Base-by-base conservation (phyloP, 1,140 invertebrate genomes). In the Diachasmimorpha longicaudata region DNA sequence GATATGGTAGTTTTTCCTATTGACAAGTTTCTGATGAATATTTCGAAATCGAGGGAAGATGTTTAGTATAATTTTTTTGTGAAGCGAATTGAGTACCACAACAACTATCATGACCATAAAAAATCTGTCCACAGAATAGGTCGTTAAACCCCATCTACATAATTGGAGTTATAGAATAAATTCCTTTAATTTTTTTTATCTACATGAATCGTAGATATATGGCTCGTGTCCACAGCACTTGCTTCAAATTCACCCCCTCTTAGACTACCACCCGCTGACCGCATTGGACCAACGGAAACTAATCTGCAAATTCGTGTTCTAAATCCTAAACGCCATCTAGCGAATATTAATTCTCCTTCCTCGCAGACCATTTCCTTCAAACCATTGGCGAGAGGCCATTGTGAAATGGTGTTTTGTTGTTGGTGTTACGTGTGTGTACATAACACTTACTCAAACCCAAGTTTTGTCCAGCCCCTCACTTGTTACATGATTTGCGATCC, bases 261-360 rank as follows among this genome's bases (percentile, higher is more conserved):
- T 14, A 14, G 9, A 16, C 9, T 31, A 16, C 58, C 21, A 25
- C 58, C 13, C 25, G 36, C 16, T 37, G 36, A 68, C 66, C 66
- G 31, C 66, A 37, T 39, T 39, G 25, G 66, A 68, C 31, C 42
- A 73, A 72, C 72, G 70, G 63, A 78, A 78, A 78, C 77, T 78
- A 78, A 78, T 78, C 74, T 75, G 55, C 63, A 78, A 78, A 78
- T 78, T 78, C 66, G 71, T 73, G 77, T 78, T 78, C 77, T 78
- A 78, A 78, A 78, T 78, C 77, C 72, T 76, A 78, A 37, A 68
- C 14, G 52, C 74, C 55, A 74, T 68, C 77, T 63, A 70, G 70
- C 71, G 77, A 78, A 78, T 78, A 78, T 78, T 78, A 78, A 78
- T 78, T 75, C 70, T 74, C 52, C 68, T 16, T 37, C 9, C 14